Base-by-base conservation (phyloP, 2,888 invertebrate species). In the Ochropleura leucogaster region DNA sequence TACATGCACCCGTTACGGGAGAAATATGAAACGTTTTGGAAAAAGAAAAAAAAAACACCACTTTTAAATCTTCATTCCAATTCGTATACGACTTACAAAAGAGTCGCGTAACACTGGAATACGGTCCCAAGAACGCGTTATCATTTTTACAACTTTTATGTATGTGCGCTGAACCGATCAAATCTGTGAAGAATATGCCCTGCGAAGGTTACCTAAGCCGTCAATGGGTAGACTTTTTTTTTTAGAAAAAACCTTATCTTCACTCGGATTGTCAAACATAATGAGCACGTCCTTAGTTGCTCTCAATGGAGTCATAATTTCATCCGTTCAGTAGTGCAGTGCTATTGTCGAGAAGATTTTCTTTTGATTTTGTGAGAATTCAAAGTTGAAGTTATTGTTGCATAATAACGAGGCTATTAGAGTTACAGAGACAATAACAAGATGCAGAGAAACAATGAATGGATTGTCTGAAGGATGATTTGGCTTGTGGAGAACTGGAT, bases 81-180 rank as follows among this genome's bases (percentile, higher is more conserved):
- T 0, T 62, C 74, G 74, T 59, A 59, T 67, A 42, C 75, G 81
- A 74, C 42, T 18, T 65, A 20, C 12, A 20, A n/a, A 30, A 68
- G 16, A 66, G 62, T 88, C 80, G 79, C 49, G 20, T 67, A 77
- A 57, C 74, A 63, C 65, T 62, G 72, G 68, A 87, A 90, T 90
- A 89, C 72, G 63, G 40, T 7, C 71, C 79, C 72, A n/a, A 77
- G 74, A 79, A 78, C 72, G 79, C 85, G 86, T 88, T 90, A 91
- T 90, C 90, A 87, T 89, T 90, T 89, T 89, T 89, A 87, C 84
- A 87, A 88, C 89, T 85, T 89, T 89, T 89, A 88, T 90, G 83
- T 83, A 83, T 82, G 88, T 84, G 85, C 90, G 86, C 82, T 88
- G 90, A 88, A 82, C 84, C 88, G 89, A 88, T 90, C 84, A 87